A percentile compares a stretch with the other conserved stretches of the same genome.
These are phyloP conservation scores for Burhinus oedicnemus DNA, from an alignment of 2,113 vertebrate species.

Conservation along the genomic window DNA sequence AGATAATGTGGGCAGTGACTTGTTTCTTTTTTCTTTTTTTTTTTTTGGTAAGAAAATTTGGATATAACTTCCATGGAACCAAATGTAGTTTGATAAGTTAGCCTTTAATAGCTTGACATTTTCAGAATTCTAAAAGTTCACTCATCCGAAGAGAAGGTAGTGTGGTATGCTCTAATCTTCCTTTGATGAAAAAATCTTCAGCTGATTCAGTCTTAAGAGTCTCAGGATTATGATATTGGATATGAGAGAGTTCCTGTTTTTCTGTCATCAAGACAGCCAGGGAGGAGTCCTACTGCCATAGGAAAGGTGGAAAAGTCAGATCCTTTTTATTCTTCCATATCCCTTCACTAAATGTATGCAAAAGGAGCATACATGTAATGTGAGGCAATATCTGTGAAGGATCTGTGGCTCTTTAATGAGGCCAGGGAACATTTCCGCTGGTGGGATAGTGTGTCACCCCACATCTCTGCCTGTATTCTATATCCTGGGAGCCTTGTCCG, in stretches of 20 bases:
- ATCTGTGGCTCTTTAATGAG: background rate
- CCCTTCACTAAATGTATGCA: background rate
- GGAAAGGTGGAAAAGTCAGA: background rate
- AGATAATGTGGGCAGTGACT: background rate
- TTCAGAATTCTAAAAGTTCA: background rate
- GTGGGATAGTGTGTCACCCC: background rate
- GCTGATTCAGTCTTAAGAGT: background rate
- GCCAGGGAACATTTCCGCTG: background rate
- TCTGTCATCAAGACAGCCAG: background rate
- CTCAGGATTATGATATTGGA: background rate
- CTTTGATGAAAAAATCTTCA: background rate
- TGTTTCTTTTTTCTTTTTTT: background rate
- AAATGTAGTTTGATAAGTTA: background rate
- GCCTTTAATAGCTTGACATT: background rate
- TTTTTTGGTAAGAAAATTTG: background rate
- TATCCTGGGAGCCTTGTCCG: background rate
- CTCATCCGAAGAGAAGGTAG: background rate
- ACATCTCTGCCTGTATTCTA: background rate
- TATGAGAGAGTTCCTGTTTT: background rate
- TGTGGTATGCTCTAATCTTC: background rate
- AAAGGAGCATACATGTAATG: background rate
- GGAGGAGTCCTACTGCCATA: background rate
- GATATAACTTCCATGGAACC: background rate
- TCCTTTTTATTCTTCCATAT: background rate
- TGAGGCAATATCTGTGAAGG: background rate